phyloP scores from a whole-genome alignment of 35 echinoderm and acorn worm genomes.

The Hemicentrotus pulcherrimus region DNA sequence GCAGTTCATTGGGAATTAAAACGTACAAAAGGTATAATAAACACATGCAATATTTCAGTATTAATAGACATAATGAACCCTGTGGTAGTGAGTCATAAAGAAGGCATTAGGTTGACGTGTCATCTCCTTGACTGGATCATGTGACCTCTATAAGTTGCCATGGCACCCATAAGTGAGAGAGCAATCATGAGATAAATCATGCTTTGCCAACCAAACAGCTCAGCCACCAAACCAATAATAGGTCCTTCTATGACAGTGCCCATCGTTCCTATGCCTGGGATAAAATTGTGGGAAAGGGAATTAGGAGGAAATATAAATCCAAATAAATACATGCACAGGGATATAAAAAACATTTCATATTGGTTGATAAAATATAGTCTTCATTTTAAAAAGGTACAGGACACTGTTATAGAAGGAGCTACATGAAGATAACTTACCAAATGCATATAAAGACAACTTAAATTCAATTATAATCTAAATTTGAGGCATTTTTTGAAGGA shows the following conservation, averaged over 20 bases:
- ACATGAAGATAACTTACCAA: too few relatives aligned
- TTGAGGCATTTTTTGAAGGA: neutral
- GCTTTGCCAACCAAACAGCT: constrained; percentile 68
- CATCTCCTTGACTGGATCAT: constrained; percentile 21
- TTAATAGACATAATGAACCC: neutral
- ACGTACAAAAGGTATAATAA: neutral
- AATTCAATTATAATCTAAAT: neutral
- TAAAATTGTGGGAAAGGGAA: neutral
- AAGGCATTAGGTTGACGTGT: neutral
- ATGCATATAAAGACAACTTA: too few relatives aligned
- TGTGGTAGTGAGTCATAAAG: neutral
- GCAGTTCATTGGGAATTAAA: too few relatives aligned
- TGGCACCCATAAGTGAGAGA: constrained; percentile 53
- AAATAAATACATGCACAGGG: neutral
- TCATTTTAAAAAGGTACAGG: neutral
- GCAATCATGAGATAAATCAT: constrained; percentile 75
- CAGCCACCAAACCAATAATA: constrained; percentile 65
- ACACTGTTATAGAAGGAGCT: too few relatives aligned
- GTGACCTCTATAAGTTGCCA: constrained; percentile 53
- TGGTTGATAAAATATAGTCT: neutral
- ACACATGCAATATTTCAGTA: neutral
- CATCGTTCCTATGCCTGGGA: constrained; percentile 75
- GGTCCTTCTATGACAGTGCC: constrained; percentile 75
- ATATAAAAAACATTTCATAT: neutral
- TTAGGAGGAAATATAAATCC: neutral